A percentile compares a stretch with the other conserved stretches of the same genome.
These are phyloP conservation scores for Acipenser oxyrinchus DNA, from an alignment of 2,797 vertebrate species.

Conservation along the genomic window DNA sequence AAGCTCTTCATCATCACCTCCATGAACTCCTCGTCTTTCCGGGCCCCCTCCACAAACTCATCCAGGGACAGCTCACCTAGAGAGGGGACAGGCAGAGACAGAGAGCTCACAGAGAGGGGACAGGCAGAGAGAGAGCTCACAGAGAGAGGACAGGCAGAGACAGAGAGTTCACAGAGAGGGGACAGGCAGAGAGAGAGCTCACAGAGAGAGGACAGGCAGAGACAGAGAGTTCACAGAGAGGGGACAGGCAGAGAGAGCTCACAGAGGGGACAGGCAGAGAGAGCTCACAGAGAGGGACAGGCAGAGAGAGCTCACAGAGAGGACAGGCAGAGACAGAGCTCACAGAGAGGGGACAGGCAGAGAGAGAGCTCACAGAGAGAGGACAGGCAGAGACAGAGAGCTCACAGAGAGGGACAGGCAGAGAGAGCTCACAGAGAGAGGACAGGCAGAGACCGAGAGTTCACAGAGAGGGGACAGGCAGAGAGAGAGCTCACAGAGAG, in stretches of 20 bases:
- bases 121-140: neutral
- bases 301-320: neutral
- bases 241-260: neutral
- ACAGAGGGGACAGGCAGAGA: neutral
- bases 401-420: no score
- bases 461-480: no score
- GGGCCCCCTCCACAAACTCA: constrained; percentile 80
- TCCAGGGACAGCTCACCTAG: constrained; percentile 80
- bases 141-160: constrained; percentile 14
- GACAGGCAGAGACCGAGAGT: neutral
- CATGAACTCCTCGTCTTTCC: constrained; percentile 77
- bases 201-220: neutral
- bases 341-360: no score
- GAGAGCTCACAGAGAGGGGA: neutral
- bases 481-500: constrained; percentile 65
- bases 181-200: neutral
- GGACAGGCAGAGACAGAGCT: neutral
- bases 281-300: neutral
- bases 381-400: no score
- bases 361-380: no score
- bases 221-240: no score
- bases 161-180: neutral
- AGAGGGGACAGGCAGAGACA: neutral
- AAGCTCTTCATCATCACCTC: constrained; percentile 86
- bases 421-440: neutral